These are phyloP conservation scores for Panulirus ornatus DNA, from an alignment of 1,140 invertebrate genomes.

Conservation along the genomic window DNA sequence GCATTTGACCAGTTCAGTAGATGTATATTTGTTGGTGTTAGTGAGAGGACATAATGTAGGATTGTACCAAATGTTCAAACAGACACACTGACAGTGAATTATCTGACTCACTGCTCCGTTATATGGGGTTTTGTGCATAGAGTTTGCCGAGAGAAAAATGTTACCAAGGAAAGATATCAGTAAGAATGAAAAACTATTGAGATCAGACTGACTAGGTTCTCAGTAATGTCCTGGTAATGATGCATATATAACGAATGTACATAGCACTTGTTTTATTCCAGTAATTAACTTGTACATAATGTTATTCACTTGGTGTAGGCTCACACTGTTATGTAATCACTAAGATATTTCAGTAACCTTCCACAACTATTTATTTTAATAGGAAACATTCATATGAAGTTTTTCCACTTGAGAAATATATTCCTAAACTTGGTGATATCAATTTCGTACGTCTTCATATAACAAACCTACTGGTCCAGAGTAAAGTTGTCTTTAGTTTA, in stretches of 20 bases:
- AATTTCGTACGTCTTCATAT: not conserved
- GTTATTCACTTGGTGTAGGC: conserved; percentile 68
- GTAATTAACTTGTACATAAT: conserved; percentile 68
- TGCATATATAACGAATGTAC: conserved; percentile 73
- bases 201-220: not conserved
- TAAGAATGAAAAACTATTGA: not conserved
- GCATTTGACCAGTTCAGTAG: conserved; percentile 27
- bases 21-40: conserved; percentile 39
- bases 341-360: conserved; percentile 60
- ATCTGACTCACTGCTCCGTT: conserved; percentile 38
- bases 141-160: not conserved
- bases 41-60: conserved; percentile 5
- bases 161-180: conserved; percentile 27
- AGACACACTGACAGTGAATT: not conserved
- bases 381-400: conserved; percentile 28
- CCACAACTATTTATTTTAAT: conserved; percentile 63
- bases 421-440: not conserved
- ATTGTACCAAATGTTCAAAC: not conserved
- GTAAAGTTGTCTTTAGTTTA: not conserved
- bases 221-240: conserved; percentile 62
- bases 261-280: conserved; percentile 73
- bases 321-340: conserved; percentile 68
- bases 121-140: conserved; percentile 28
- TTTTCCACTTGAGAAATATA: conserved; percentile 15
- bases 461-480: not conserved